phyloP scores from a whole-genome alignment of 2,888 invertebrate genomes.

The Phragmatobia fuliginosa region DNA sequence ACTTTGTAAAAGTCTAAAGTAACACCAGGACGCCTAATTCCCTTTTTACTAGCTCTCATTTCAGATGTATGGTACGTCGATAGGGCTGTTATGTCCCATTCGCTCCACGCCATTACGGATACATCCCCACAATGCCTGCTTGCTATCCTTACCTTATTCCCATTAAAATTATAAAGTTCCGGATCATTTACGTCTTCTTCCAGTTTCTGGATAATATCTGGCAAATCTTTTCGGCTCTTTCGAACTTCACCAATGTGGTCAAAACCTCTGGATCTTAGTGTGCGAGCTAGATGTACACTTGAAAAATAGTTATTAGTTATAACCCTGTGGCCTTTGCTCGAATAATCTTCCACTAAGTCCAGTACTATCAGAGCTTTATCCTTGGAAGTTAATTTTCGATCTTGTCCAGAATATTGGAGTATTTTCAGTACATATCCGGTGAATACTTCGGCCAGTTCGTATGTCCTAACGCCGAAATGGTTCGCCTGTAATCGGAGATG shows the following conservation, averaged over 20 bases:
- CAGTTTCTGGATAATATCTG: conserved; percentile 9
- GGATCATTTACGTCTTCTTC: not conserved
- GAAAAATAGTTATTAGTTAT: conserved; percentile 14
- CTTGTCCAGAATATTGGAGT: conserved; percentile 1
- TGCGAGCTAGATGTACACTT: conserved; percentile 3
- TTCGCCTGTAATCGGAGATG: conserved; percentile 6
- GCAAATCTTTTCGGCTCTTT: conserved; percentile 3
- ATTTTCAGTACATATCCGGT: conserved; percentile 16
- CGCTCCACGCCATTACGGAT: conserved; percentile 12
- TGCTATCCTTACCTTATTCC: not conserved
- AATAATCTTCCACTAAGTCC: conserved; percentile 9
- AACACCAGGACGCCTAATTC: not conserved
- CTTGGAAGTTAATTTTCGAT: not conserved
- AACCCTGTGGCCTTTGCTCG: conserved; percentile 10
- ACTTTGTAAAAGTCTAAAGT: conserved; percentile 6
- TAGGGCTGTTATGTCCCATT: conserved; percentile 3
- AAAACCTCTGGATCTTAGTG: conserved; percentile 11
- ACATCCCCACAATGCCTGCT: conserved; percentile 10
- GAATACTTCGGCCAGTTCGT: conserved; percentile 14
- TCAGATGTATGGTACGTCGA: conserved; percentile 15
- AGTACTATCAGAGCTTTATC: conserved; percentile 11
- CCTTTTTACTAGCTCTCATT: conserved; percentile 7
- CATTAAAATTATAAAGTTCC: not conserved
- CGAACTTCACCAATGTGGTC: conserved; percentile 7
- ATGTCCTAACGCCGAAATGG: conserved; percentile 11